phyloP scores from a whole-genome alignment of 1,140 invertebrate species.

The Thaumatotibia leucotreta region DNA sequence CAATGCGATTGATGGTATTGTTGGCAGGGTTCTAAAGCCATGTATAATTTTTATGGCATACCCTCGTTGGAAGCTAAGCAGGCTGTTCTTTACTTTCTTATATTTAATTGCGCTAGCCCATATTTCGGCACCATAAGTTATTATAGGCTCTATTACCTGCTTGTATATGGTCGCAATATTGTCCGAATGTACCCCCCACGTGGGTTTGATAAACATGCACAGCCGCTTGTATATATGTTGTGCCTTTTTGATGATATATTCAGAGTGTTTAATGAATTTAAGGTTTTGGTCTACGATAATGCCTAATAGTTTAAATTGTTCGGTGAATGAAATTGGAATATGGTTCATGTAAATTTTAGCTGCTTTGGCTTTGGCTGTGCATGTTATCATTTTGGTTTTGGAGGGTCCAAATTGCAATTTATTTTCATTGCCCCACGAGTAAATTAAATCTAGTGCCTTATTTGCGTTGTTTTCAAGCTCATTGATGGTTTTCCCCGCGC shows the following conservation, averaged over 20 bases:
- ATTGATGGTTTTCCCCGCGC: not conserved
- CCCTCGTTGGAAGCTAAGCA: no score
- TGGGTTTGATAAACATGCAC: slow-evolving; percentile 16
- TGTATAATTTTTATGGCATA: no score
- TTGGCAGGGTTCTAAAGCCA: no score
- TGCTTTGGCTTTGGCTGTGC: slow-evolving; percentile 18
- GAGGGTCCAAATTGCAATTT: slow-evolving; percentile 23
- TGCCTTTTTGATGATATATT: slow-evolving; percentile 18
- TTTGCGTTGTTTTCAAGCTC: slow-evolving; percentile 17
- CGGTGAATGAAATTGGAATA: not conserved
- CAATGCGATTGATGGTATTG: no score
- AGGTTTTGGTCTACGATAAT: slow-evolving; percentile 25
- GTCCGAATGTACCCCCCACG: slow-evolving; percentile 26
- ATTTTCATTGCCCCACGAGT: slow-evolving; percentile 16
- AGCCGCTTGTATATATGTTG: slow-evolving; percentile 21
- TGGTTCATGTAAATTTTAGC: not conserved
- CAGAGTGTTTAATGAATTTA: slow-evolving; percentile 14
- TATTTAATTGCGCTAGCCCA: no score
- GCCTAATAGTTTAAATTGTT: slow-evolving; percentile 20
- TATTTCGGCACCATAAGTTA: no score
- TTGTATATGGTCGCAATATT: slow-evolving; percentile 25
- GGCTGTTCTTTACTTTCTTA: no score
- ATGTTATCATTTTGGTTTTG: slow-evolving; percentile 24
- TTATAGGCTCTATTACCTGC: not conserved
- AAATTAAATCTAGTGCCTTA: slow-evolving; percentile 8